Conservation (phyloP, 1,140 invertebrate species). For the Macrotrachela quadricornifera region DNA sequence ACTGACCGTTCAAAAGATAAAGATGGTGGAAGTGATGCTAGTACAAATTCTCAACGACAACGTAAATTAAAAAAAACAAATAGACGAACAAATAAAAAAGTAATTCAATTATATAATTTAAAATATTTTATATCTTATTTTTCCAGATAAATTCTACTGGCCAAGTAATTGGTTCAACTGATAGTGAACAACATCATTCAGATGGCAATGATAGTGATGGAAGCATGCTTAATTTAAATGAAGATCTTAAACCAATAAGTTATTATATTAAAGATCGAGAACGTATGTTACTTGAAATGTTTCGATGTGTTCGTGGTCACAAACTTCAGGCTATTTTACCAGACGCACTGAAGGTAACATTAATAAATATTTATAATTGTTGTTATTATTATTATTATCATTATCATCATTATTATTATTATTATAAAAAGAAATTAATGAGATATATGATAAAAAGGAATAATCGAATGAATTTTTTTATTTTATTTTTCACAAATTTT, state of each 20-base stretch:
- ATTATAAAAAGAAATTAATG: not conserved
- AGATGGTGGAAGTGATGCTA: too few relatives aligned
- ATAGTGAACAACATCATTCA: not conserved
- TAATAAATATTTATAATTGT: not conserved
- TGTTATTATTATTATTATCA: not conserved
- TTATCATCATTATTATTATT: not conserved
- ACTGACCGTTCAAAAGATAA: too few relatives aligned
- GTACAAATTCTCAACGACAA: too few relatives aligned
- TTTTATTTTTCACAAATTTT: not conserved
- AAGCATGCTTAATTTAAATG: conserved; percentile 16
- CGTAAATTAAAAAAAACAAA: too few relatives aligned
- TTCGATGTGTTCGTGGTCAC: conserved; percentile 16
- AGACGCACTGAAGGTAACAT: conserved; percentile 19
- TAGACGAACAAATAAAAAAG: too few relatives aligned
- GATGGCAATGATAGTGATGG: conserved; percentile 3
- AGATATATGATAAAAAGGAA: not conserved
- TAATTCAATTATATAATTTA: too few relatives aligned
- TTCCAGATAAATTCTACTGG: too few relatives aligned
- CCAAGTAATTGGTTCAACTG: too few relatives aligned
- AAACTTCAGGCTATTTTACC: conserved; percentile 20
- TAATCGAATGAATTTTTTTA: not conserved
- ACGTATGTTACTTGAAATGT: conserved; percentile 22
- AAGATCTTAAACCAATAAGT: conserved; percentile 18
- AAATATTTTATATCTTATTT: too few relatives aligned
- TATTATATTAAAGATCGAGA: conserved; percentile 16